Evolutionary conservation across 1,140 invertebrate genomes (phyloP).

Genomic region (Drosophila busckii): DNA sequence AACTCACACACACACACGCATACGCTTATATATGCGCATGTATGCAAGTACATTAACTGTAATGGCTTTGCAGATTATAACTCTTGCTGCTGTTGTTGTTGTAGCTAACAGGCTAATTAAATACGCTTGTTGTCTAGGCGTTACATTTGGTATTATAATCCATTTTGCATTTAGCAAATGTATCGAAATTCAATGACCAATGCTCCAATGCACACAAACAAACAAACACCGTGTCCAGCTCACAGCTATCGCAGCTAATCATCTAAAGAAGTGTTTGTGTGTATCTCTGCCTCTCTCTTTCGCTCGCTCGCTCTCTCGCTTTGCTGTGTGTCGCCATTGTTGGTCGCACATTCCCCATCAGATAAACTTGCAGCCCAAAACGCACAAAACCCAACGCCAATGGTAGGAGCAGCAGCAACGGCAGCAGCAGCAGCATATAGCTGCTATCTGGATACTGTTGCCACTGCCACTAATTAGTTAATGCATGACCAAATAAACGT

Average conservation of each 20-base stretch:
- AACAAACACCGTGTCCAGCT: too few species aligned
- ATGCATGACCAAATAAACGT: conserved; percentile 65
- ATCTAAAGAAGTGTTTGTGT: conserved; percentile 65
- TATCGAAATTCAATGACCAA: conserved; percentile 36
- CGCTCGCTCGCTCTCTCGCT: conserved; percentile 4
- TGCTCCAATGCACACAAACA: conserved; percentile 8
- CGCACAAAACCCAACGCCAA: conserved; percentile 33
- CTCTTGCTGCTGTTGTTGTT: conserved; percentile 38
- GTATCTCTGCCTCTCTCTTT: neutral
- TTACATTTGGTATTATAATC: conserved; percentile 54
- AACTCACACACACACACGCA: conserved; percentile 9
- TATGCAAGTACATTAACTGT: too few species aligned
- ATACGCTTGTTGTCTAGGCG: conserved; percentile 47
- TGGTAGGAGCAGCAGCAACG: conserved; percentile 29
- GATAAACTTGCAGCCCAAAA: conserved; percentile 62
- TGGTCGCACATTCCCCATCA: conserved; percentile 64
- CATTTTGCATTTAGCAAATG: conserved; percentile 61
- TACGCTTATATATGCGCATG: neutral
- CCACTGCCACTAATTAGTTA: conserved; percentile 51
- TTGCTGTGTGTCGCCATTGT: conserved; percentile 63
- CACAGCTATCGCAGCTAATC: conserved; percentile 67
- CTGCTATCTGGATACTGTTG: conserved; percentile 23
- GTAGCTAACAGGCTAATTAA: conserved; percentile 41
- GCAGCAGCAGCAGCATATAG: conserved; percentile 1
- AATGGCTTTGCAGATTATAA: conserved; percentile 42